Conservation (phyloP, 2,113 vertebrate species). For the Ariopsis seemanni region DNA sequence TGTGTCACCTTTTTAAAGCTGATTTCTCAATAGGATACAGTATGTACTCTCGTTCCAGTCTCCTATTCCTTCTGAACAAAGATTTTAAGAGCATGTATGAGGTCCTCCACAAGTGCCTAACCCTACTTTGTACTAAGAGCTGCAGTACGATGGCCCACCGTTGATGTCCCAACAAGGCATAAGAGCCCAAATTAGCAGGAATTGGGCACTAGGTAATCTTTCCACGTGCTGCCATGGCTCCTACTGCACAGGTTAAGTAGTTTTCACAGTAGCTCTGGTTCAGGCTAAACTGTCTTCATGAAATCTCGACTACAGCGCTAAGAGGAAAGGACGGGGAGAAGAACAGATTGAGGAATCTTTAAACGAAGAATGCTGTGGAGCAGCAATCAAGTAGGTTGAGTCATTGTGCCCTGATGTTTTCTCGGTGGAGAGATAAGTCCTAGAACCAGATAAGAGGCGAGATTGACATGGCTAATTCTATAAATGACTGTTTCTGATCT, state of each 20-base stretch:
- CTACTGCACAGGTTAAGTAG: constrained; percentile 3
- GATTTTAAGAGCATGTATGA: constrained; percentile 1
- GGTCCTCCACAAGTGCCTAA: constrained; percentile 26
- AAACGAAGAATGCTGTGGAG: constrained; percentile 63
- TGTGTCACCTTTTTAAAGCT: not conserved
- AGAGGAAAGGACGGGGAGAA: constrained; percentile 20
- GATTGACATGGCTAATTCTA: constrained; percentile 61
- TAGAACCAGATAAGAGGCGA: constrained; percentile 52
- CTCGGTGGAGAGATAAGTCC: constrained; percentile 45
- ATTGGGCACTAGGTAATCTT: constrained; percentile 50
- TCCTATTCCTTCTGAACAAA: not conserved
- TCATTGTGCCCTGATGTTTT: not conserved
- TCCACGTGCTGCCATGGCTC: constrained; percentile 45
- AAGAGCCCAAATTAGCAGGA: constrained; percentile 34
- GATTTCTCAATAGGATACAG: not conserved
- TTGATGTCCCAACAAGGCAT: constrained; percentile 7
- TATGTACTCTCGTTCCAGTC: not conserved
- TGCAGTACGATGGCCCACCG: not conserved
- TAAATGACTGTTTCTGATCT: constrained; percentile 58
- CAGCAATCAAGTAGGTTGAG: constrained; percentile 55
- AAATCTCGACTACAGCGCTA: not conserved
- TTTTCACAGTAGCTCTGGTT: not conserved
- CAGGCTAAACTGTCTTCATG: not conserved
- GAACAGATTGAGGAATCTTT: constrained; percentile 23
- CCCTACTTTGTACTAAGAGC: constrained; percentile 16